These are phyloP conservation scores for Hypsibius dujardini DNA, from an alignment of 1,140 invertebrate species.

Conservation along the genomic window DNA sequence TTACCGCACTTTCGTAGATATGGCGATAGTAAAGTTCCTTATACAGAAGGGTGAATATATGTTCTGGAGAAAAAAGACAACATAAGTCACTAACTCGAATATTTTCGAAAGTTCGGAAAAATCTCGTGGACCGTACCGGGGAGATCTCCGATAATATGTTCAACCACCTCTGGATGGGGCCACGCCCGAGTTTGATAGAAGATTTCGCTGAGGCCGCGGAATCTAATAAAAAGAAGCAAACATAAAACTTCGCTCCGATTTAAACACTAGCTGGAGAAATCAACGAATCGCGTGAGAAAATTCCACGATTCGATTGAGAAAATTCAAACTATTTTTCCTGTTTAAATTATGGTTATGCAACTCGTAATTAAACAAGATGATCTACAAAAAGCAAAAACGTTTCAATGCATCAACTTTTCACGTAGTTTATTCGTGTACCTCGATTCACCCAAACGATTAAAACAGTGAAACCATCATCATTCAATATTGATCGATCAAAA, in stretches of 20 bases:
- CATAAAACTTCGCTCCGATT: background rate
- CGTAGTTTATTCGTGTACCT: no score
- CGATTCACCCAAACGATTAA: no score
- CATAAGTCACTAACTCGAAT: constrained; percentile 18
- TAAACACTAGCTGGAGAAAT: constrained; percentile 7
- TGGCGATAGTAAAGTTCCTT: constrained; percentile 94
- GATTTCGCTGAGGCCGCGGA: background rate
- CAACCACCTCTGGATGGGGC: constrained; percentile 16
- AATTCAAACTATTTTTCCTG: no score
- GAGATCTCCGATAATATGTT: constrained; percentile 12
- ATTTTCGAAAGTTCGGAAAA: constrained; percentile 16
- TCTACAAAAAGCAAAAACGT: no score
- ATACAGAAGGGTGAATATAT: constrained; percentile 76
- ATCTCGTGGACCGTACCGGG: constrained; percentile 21
- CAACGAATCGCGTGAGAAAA: background rate
- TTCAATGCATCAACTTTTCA: no score
- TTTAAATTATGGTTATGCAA: no score
- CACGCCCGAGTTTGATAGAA: constrained; percentile 10
- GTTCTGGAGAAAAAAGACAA: constrained; percentile 29
- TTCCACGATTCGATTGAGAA: no score
- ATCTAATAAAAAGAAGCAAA: background rate
- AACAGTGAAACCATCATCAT: no score
- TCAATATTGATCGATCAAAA: no score
- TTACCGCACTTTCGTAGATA: constrained; percentile 54
- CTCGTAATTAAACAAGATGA: no score